Conservation (phyloP, 2,888 invertebrate species). For the Anoncus sp. region DNA sequence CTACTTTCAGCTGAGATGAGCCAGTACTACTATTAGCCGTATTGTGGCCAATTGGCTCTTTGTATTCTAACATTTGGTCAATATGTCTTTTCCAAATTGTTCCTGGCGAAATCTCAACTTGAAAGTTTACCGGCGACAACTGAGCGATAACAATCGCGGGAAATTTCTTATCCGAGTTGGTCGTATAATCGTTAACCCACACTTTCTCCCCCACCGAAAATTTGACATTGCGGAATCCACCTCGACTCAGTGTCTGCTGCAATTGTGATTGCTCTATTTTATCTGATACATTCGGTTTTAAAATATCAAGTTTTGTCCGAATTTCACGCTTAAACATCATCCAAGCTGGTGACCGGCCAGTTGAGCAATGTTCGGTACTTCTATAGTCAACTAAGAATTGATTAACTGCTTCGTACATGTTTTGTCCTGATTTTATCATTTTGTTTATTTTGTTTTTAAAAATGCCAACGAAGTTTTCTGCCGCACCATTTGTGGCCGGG, state of each 20-base stretch:
- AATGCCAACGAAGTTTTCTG: not conserved
- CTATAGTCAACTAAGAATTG: not conserved
- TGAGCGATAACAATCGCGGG: not conserved
- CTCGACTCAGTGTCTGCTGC: not conserved
- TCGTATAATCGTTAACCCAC: not conserved
- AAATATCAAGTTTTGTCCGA: constrained; percentile 16
- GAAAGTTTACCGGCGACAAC: constrained; percentile 14
- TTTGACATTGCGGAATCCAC: not conserved
- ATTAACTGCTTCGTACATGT: not conserved
- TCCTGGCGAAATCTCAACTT: no score
- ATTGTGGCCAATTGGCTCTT: no score
- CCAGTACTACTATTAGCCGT: no score
- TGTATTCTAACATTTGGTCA: no score
- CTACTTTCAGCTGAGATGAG: no score
- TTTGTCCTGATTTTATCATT: not conserved
- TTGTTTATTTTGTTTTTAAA: not conserved
- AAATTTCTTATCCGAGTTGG: not conserved
- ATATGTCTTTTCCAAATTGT: no score
- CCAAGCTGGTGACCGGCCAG: not conserved
- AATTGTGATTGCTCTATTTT: not conserved
- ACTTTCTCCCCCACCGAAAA: constrained; percentile 1
- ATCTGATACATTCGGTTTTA: not conserved
- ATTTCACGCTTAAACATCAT: constrained; percentile 36
- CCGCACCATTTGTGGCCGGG: not conserved
- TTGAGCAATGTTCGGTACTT: not conserved